Conservation (phyloP, 2,113 vertebrate genomes). For the Atrichornis clamosus region DNA sequence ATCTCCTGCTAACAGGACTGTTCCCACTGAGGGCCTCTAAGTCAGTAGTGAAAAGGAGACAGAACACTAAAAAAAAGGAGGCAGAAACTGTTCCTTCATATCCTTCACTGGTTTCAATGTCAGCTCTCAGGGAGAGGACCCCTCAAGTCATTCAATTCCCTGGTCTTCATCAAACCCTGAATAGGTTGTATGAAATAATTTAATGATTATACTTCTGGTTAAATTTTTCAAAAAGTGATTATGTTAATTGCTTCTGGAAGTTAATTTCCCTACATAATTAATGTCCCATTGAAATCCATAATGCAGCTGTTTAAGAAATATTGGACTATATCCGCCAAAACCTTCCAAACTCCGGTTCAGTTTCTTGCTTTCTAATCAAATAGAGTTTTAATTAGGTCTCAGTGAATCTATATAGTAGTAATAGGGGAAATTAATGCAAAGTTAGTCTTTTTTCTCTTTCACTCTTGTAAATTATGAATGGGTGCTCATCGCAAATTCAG, state of each 20-base stretch:
- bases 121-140: neutral
- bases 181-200: neutral
- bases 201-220: neutral
- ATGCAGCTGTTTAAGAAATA: slow-evolving; percentile 4
- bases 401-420: neutral
- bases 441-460: slow-evolving; percentile 15
- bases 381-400: neutral
- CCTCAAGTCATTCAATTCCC: neutral
- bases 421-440: slow-evolving; percentile 11
- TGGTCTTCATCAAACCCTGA: neutral
- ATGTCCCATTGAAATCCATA: neutral
- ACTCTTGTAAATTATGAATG: slow-evolving; percentile 58
- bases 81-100: neutral
- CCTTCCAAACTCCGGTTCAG: neutral
- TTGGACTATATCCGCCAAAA: neutral
- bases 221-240: slow-evolving; percentile 31
- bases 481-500: slow-evolving; percentile 21
- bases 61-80: neutral
- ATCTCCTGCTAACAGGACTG: neutral
- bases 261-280: slow-evolving; percentile 38
- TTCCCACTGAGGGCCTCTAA: neutral
- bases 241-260: slow-evolving; percentile 44
- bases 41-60: neutral
- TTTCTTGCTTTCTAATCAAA: neutral
- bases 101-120: neutral